These are phyloP conservation scores for Pterophyllum scalare DNA, from an alignment of 2,113 vertebrate species.

Conservation along the genomic window DNA sequence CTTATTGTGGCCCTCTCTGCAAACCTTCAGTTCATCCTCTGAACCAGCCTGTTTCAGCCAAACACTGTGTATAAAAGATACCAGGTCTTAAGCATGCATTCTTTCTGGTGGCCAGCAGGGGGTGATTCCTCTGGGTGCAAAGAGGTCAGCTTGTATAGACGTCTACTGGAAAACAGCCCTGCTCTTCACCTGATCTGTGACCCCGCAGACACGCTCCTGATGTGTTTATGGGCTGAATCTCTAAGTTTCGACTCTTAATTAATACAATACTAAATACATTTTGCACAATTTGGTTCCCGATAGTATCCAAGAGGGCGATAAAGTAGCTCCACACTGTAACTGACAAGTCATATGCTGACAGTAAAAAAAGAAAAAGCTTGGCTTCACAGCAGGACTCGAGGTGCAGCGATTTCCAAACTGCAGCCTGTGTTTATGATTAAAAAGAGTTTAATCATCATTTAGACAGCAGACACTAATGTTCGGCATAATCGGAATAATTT, in stretches of 20 bases:
- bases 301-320: neutral
- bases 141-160: neutral
- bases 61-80: neutral
- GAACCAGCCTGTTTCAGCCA: fast-evolving
- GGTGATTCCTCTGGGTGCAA: neutral
- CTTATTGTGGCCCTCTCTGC: neutral
- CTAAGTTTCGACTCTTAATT: neutral
- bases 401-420: no score
- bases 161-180: neutral
- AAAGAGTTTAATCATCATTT: neutral
- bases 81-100: neutral
- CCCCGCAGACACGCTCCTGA: neutral
- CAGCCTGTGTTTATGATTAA: neutral
- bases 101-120: neutral
- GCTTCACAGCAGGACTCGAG: fast-evolving
- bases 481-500: neutral
- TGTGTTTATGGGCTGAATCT: neutral
- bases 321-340: neutral
- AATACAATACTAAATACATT: neutral
- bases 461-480: neutral
- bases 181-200: neutral
- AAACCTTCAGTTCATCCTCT: neutral
- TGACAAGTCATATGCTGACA: neutral
- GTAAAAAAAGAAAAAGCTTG: neutral
- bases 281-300: neutral